Conservation (phyloP, 2,113 vertebrate genomes). For the Equus przewalskii region DNA sequence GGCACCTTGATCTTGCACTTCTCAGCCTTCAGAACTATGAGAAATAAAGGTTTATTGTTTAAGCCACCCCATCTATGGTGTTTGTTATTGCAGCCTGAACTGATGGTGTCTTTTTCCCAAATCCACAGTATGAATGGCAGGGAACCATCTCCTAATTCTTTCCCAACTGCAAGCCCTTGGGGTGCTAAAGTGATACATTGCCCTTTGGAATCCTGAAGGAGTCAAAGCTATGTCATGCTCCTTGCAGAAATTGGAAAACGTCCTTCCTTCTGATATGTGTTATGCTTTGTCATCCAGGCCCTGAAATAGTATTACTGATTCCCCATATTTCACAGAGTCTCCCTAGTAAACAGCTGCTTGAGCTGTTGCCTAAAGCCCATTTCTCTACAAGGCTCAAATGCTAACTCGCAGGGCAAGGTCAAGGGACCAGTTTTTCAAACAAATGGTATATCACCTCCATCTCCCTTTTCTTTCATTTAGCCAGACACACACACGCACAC, state of each 20-base stretch:
- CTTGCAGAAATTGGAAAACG: not conserved
- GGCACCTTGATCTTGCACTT: not conserved
- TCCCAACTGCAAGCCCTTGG: not conserved
- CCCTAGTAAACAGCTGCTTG: not conserved
- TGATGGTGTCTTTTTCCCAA: not conserved
- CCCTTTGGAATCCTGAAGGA: not conserved
- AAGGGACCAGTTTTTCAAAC: not conserved
- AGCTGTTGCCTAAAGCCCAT: not conserved
- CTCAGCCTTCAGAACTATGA: not conserved
- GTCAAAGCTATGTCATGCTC: not conserved
- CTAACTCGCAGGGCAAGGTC: not conserved
- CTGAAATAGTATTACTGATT: not conserved
- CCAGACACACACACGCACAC: too few relatives aligned
- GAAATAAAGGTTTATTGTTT: not conserved
- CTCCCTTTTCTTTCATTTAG: not conserved
- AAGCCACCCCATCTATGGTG: not conserved
- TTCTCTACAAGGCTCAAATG: not conserved
- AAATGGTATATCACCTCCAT: not conserved
- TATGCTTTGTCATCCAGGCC: not conserved
- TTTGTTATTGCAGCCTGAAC: not conserved
- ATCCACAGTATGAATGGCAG: not conserved
- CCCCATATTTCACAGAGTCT: not conserved
- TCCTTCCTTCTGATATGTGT: not conserved
- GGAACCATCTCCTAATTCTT: not conserved
- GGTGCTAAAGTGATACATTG: not conserved